phyloP scores from a whole-genome alignment of 1,140 invertebrate genomes.

The Oppia nitens region DNA sequence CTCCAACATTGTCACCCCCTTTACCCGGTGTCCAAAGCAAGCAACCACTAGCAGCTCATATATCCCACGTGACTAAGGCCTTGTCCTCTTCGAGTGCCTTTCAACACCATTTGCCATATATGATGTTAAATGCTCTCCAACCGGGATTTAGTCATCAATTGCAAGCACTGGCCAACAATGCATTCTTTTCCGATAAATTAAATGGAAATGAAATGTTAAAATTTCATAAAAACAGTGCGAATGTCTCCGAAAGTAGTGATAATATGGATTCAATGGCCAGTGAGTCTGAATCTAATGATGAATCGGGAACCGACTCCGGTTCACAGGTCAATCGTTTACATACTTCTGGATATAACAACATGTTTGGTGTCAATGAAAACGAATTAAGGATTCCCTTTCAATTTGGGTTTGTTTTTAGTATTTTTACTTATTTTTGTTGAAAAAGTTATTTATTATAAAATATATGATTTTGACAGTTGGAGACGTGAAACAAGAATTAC shows the following conservation, averaged over 20 bases:
- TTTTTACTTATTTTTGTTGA: conserved; percentile 10
- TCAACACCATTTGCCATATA: background rate
- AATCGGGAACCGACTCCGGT: background rate
- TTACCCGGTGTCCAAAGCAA: background rate
- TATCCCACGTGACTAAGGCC: background rate
- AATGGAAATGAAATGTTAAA: background rate
- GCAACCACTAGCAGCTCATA: conserved; percentile 2
- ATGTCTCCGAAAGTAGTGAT: background rate
- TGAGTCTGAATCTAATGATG: background rate
- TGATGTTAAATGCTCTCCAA: background rate
- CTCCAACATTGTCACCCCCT: conserved; percentile 9
- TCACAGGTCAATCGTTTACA: background rate
- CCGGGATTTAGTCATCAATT: background rate
- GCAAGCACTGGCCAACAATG: no score
- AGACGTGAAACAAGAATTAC: conserved; percentile 70
- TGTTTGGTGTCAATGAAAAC: conserved; percentile 29
- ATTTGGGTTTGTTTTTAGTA: conserved; percentile 35
- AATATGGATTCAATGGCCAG: background rate
- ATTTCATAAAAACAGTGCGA: background rate
- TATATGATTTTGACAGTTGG: conserved; percentile 38
- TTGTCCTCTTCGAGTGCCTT: background rate
- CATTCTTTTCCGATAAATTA: background rate
- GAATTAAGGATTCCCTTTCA: conserved; percentile 54
- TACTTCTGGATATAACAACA: background rate
- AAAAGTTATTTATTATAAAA: conserved; percentile 9